A percentile compares a stretch with the other conserved stretches of the same genome.
Evolutionary conservation across 2,797 vertebrate genomes (phyloP).

Genomic region (Avahi laniger): DNA sequence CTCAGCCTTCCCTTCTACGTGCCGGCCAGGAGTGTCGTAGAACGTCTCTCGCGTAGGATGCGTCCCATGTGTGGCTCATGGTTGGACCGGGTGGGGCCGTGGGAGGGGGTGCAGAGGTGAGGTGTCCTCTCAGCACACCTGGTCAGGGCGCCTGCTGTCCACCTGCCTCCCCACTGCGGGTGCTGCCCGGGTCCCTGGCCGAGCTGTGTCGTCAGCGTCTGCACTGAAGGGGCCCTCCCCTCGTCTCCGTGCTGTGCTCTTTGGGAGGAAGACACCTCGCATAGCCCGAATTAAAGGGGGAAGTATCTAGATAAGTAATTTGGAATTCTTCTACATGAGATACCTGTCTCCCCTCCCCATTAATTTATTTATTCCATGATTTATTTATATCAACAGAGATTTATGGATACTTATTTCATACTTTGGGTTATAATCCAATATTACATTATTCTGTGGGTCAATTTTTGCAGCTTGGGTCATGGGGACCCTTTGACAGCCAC

Average conservation of each 20-base stretch:
- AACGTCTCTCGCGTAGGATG: accelerated
- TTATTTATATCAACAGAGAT: accelerated
- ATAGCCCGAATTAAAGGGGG: not conserved
- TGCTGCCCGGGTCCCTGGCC: too few relatives aligned
- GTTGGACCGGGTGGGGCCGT: too few relatives aligned
- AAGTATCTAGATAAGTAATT: accelerated
- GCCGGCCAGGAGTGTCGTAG: too few relatives aligned
- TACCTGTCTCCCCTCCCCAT: not conserved
- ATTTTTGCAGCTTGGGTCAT: accelerated
- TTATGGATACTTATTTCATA: accelerated
- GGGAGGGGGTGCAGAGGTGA: accelerated
- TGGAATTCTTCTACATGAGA: not conserved
- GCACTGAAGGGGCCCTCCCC: accelerated
- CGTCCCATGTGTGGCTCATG: not conserved
- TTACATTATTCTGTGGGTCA: too few relatives aligned
- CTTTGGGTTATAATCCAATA: accelerated
- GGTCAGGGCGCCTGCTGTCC: accelerated
- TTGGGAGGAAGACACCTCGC: not conserved
- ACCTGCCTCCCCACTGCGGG: accelerated
- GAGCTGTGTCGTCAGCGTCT: not conserved
- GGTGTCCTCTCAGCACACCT: accelerated
- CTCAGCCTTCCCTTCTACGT: not conserved
- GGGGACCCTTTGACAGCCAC: accelerated
- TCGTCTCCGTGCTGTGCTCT: accelerated
- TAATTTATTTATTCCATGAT: accelerated